Conservation (phyloP, 2,888 invertebrate species). For the Pimpla rufipes region DNA sequence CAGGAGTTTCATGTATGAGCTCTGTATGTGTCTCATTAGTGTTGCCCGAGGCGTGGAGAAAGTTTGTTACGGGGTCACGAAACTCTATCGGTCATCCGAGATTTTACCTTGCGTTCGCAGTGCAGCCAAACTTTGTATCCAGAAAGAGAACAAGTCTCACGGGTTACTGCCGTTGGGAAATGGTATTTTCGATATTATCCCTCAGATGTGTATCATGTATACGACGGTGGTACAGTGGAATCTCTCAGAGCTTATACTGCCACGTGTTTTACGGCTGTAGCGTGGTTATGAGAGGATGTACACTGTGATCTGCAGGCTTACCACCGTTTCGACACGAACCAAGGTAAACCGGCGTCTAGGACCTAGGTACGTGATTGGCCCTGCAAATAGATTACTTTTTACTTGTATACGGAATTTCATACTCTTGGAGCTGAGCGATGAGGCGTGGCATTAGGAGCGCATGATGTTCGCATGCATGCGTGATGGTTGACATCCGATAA, state of each 20-base stretch:
- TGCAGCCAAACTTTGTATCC: slow-evolving; percentile 3
- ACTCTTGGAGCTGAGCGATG: not conserved
- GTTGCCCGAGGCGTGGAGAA: not conserved
- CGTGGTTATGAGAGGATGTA: not conserved
- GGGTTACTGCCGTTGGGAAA: not conserved
- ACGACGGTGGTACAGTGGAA: not conserved
- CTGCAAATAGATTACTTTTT: not conserved
- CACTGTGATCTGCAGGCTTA: not conserved
- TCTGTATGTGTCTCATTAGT: slow-evolving; percentile 22
- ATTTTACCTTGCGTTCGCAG: slow-evolving; percentile 5
- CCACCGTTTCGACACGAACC: not conserved
- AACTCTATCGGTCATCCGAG: slow-evolving; percentile 23
- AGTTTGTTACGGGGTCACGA: slow-evolving; percentile 8
- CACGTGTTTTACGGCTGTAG: not conserved
- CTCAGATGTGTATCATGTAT: not conserved
- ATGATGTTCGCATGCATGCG: not conserved
- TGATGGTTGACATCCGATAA: not conserved
- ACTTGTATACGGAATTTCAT: not conserved
- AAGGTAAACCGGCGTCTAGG: not conserved
- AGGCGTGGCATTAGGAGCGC: not conserved
- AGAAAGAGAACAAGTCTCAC: not conserved
- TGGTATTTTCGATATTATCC: not conserved
- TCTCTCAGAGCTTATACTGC: not conserved
- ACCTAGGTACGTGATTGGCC: not conserved
- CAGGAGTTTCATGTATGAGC: not conserved